Conservation (phyloP, 2,113 vertebrate genomes). For the Chlorodrepanis virens region DNA sequence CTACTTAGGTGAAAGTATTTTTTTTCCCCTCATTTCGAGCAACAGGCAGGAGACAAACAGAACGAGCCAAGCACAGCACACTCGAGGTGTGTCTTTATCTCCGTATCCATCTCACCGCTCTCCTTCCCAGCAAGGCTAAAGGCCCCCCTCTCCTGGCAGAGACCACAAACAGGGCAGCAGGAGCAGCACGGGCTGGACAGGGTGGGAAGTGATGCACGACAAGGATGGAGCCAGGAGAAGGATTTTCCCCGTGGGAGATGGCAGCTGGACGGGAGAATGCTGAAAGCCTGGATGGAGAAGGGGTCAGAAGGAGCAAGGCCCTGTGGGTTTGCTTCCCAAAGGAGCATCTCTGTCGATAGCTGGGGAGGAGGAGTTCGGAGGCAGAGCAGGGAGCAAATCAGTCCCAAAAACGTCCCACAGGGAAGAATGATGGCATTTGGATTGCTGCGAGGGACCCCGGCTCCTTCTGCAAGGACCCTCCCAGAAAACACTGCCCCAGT, state of each 20-base stretch:
- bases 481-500: neutral
- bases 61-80: neutral
- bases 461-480: neutral
- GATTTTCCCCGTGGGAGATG: accelerated
- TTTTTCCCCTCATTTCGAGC: neutral
- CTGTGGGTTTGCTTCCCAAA: neutral
- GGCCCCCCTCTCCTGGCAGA: conserved; percentile 77
- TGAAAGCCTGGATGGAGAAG: accelerated
- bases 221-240: neutral
- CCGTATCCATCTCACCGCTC: neutral
- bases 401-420: accelerated
- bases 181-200: neutral
- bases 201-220: neutral
- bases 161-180: conserved; percentile 45
- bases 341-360: neutral
- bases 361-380: neutral
- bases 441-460: neutral
- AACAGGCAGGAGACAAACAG: neutral
- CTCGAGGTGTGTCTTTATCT: neutral
- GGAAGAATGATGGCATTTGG: accelerated
- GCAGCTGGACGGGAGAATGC: neutral
- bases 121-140: conserved; percentile 62
- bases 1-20: neutral
- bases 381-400: neutral
- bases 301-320: neutral